phyloP scores from a whole-genome alignment of 2,888 invertebrate genomes.

The Cotesia congregata region DNA sequence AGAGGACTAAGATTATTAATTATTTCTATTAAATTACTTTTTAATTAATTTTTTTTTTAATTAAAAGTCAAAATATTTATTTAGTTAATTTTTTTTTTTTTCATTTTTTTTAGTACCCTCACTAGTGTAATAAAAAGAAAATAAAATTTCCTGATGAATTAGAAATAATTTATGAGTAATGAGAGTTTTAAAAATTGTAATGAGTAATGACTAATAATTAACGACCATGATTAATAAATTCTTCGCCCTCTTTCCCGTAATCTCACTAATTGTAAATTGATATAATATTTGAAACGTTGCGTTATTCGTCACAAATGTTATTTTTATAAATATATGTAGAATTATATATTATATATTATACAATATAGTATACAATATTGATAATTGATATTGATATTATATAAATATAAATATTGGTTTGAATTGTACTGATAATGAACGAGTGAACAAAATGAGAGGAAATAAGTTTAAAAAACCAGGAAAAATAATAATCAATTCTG shows the following conservation, averaged over 20 bases:
- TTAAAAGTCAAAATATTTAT: not conserved
- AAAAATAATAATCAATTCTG: not conserved
- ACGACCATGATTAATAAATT: constrained; percentile 14
- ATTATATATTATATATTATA: constrained; percentile 39
- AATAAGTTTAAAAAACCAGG: not conserved
- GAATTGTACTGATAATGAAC: constrained; percentile 38
- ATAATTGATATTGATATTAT: constrained; percentile 40
- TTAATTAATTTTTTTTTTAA: not conserved
- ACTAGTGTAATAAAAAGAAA: constrained; percentile 32
- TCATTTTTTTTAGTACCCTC: not conserved
- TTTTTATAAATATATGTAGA: constrained; percentile 66
- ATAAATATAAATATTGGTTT: constrained; percentile 11
- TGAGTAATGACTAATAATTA: constrained; percentile 2
- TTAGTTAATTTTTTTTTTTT: constrained; percentile 1
- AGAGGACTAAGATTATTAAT: too few species aligned
- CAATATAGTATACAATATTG: constrained; percentile 58
- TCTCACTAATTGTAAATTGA: constrained; percentile 51
- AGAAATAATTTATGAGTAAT: not conserved
- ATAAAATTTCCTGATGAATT: constrained; percentile 42
- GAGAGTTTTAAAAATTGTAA: constrained; percentile 13
- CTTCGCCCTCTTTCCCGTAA: constrained; percentile 46
- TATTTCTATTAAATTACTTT: constrained; percentile 9
- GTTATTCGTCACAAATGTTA: constrained; percentile 65
- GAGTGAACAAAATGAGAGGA: constrained; percentile 38
- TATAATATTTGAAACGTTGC: constrained; percentile 54